phyloP scores from a whole-genome alignment of 2,797 vertebrate species.

The Amazona ochrocephala region DNA sequence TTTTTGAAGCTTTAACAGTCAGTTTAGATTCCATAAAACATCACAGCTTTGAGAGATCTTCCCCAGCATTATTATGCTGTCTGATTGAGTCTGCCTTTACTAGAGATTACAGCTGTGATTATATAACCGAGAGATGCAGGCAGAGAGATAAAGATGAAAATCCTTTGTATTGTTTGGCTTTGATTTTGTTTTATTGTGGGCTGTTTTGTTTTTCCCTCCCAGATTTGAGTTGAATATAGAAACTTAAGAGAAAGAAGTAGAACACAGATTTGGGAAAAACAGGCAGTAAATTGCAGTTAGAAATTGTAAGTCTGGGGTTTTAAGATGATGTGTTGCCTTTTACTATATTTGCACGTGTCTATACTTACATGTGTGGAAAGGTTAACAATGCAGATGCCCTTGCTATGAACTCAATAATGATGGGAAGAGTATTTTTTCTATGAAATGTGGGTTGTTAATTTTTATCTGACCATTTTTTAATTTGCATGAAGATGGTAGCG shows the following conservation, averaged over 20 bases:
- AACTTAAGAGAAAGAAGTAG: background rate
- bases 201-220: background rate
- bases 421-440: background rate
- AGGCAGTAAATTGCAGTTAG: background rate
- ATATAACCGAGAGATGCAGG: slow-evolving; percentile 45
- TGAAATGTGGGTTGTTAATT: background rate
- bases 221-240: background rate
- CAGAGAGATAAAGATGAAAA: slow-evolving; percentile 48
- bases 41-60: slow-evolving; percentile 47
- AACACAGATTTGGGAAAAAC: background rate
- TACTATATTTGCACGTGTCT: background rate
- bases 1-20: slow-evolving; percentile 28
- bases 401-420: background rate
- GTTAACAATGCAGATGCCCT: background rate
- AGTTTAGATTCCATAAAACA: background rate
- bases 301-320: background rate
- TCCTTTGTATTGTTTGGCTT: slow-evolving; percentile 45
- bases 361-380: background rate
- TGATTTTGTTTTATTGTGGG: slow-evolving; percentile 29
- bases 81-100: slow-evolving; percentile 51
- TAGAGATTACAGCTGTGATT: slow-evolving; percentile 61
- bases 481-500: background rate
- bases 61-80: slow-evolving; percentile 13
- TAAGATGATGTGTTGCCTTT: background rate
- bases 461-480: background rate